A percentile compares a stretch with the other conserved stretches of the same genome.
These are phyloP conservation scores for Melopsittacus undulatus DNA, from an alignment of 2,797 vertebrate genomes.

Conservation along the genomic window DNA sequence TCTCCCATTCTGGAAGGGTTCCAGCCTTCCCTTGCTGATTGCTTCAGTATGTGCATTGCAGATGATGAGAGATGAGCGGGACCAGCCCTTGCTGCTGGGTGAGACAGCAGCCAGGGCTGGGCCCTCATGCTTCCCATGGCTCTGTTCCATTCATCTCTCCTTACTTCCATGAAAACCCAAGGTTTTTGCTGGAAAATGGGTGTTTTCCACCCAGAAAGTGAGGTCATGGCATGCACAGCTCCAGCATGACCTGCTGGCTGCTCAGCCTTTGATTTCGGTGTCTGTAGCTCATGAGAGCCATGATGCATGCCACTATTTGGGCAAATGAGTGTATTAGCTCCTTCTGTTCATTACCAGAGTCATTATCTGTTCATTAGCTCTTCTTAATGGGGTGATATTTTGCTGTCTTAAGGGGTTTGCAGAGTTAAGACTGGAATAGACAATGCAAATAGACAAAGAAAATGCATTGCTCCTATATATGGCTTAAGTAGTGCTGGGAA, in stretches of 20 bases:
- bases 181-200: rapidly evolving
- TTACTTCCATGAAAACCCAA: rapidly evolving
- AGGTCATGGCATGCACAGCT: rapidly evolving
- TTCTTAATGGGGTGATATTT: neutral
- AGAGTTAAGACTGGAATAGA: neutral
- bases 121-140: rapidly evolving
- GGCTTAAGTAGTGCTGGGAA: neutral
- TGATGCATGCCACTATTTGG: neutral
- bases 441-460: neutral
- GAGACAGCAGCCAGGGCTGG: neutral
- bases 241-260: neutral
- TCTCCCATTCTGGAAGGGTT: neutral
- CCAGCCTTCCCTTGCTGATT: neutral
- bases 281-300: neutral
- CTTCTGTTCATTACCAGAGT: neutral
- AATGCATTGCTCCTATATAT: neutral
- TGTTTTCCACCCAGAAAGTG: neutral
- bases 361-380: slow-evolving; percentile 39
- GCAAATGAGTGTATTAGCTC: neutral
- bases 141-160: rapidly evolving
- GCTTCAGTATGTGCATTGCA: neutral
- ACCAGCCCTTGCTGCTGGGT: neutral
- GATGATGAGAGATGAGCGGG: neutral
- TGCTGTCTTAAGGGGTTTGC: neutral
- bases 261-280: neutral